These are phyloP conservation scores for Vireo griseus DNA, from an alignment of 2,797 vertebrate species.

Conservation along the genomic window DNA sequence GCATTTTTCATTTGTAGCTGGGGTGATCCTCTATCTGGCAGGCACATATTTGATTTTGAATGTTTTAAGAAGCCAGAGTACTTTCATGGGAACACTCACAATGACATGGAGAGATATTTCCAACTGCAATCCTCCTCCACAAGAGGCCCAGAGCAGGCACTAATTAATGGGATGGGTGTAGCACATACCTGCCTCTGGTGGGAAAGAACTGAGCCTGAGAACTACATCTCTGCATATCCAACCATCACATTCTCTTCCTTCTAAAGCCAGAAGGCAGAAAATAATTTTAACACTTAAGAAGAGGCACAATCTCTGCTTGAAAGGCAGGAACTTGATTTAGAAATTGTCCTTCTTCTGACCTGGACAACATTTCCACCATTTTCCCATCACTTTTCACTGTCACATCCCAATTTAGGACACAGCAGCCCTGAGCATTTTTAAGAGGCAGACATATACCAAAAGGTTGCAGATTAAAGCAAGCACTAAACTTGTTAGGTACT, in stretches of 20 bases:
- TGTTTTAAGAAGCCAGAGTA: background rate
- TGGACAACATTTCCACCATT: background rate
- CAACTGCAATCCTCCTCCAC: constrained; percentile 11
- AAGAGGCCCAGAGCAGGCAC: background rate
- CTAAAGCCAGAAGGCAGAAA: background rate
- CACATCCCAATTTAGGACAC: background rate
- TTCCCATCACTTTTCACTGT: background rate
- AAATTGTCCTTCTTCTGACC: background rate
- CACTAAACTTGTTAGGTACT: background rate
- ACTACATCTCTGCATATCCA: rapidly evolving
- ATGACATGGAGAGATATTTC: background rate
- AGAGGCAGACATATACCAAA: background rate
- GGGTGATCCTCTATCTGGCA: background rate
- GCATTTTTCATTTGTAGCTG: constrained; percentile 1
- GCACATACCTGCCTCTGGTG: constrained; percentile 30
- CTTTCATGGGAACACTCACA: constrained; percentile 12
- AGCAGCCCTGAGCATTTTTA: background rate
- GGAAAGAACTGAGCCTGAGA: background rate
- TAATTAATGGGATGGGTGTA: constrained; percentile 47
- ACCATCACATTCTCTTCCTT: rapidly evolving
- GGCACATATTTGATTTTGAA: constrained; percentile 1
- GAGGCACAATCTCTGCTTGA: background rate
- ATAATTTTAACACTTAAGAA: background rate
- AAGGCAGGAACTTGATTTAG: background rate
- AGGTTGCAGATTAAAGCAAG: background rate